phyloP scores from a whole-genome alignment of 1,140 invertebrate species.

The Drosophila equinoxialis region DNA sequence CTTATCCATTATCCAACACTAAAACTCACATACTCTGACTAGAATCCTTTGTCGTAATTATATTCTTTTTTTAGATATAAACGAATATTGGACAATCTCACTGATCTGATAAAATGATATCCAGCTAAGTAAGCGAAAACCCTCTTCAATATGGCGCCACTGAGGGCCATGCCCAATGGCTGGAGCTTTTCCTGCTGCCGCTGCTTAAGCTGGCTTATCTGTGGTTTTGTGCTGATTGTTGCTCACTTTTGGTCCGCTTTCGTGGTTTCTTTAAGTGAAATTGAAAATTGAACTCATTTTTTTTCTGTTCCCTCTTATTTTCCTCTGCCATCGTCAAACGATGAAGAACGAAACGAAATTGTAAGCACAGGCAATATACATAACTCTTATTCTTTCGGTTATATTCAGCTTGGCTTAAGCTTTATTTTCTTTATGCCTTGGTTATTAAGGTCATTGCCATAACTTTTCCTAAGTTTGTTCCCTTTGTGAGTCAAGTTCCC shows the following conservation, averaged over 20 bases:
- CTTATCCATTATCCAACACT: no score
- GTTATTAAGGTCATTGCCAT: slow-evolving; percentile 35
- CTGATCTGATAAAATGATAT: no score
- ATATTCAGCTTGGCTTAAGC: neutral
- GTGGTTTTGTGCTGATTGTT: slow-evolving; percentile 16
- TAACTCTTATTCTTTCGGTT: neutral
- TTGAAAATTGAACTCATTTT: neutral
- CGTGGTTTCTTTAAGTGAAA: neutral
- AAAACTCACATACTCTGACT: no score
- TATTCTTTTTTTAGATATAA: no score
- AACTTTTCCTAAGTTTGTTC: neutral
- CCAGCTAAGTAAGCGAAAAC: no score
- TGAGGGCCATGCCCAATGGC: no score
- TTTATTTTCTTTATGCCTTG: slow-evolving; percentile 11
- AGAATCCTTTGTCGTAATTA: no score
- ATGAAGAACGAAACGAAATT: no score
- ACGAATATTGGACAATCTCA: no score
- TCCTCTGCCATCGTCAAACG: neutral
- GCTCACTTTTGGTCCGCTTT: slow-evolving; percentile 1
- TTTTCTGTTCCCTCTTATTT: neutral
- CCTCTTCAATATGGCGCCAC: no score
- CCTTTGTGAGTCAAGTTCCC: neutral
- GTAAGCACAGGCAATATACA: neutral
- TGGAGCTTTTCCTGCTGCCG: neutral
- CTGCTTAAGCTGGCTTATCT: slow-evolving; percentile 33